Conservation (phyloP, 2,888 invertebrate genomes). For the Anticlea derivata region DNA sequence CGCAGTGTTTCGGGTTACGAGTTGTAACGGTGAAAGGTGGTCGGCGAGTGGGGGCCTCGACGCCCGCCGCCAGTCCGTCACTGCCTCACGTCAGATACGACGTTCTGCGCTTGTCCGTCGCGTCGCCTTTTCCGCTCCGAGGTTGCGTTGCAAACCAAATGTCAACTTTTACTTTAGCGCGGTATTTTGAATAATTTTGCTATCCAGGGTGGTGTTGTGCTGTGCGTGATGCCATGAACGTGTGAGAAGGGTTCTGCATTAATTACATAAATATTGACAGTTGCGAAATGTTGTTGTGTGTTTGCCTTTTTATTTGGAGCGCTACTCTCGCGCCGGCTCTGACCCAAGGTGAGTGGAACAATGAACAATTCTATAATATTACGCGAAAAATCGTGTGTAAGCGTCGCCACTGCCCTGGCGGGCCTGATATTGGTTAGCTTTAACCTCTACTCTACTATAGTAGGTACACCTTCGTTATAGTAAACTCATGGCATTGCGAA, state of each 20-base stretch:
- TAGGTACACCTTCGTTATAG: slow-evolving; percentile 4
- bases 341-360: slow-evolving; percentile 78
- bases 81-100: slow-evolving; percentile 38
- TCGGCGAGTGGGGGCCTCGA: slow-evolving; percentile 48
- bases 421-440: slow-evolving; percentile 40
- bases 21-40: slow-evolving; percentile 75
- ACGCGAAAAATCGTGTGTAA: slow-evolving; percentile 40
- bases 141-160: slow-evolving; percentile 43
- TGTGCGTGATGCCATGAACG: slow-evolving; percentile 59
- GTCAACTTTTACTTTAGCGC: slow-evolving; percentile 67
- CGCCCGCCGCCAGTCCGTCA: slow-evolving; percentile 54
- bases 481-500: slow-evolving; percentile 34
- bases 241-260: slow-evolving; percentile 54
- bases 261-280: slow-evolving; percentile 43
- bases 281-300: slow-evolving; percentile 73
- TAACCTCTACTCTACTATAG: slow-evolving; percentile 33
- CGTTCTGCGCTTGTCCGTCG: slow-evolving; percentile 32
- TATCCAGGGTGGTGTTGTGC: slow-evolving; percentile 40
- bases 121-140: slow-evolving; percentile 14
- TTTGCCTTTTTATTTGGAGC: slow-evolving; percentile 74
- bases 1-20: slow-evolving; percentile 71
- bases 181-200: slow-evolving; percentile 45
- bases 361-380: slow-evolving; percentile 46
- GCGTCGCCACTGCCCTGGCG: slow-evolving; percentile 20
- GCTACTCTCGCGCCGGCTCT: slow-evolving; percentile 66